Conservation (phyloP, 1,140 invertebrate species). For the Teleopsis dalmanni region DNA sequence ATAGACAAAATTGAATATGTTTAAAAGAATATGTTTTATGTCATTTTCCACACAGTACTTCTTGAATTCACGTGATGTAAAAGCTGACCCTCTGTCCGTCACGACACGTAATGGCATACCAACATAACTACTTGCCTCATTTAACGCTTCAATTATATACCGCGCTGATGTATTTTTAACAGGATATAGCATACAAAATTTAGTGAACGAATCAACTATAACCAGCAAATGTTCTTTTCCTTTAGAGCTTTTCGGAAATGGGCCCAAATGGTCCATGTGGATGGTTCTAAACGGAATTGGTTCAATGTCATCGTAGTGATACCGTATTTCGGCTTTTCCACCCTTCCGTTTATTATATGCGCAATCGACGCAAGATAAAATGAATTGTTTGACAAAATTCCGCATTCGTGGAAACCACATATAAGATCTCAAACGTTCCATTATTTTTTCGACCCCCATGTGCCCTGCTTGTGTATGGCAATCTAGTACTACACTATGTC, state of each 20-base stretch:
- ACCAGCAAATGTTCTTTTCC: constrained; percentile 11
- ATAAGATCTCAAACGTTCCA: neutral
- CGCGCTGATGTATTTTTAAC: neutral
- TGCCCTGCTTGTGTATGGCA: constrained; percentile 1
- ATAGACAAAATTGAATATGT: neutral
- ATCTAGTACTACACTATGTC: neutral
- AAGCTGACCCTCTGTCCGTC: constrained; percentile 22
- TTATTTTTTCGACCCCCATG: neutral
- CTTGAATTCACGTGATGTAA: constrained; percentile 24
- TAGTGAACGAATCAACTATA: constrained; percentile 13
- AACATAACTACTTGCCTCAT: neutral
- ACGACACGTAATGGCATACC: constrained; percentile 24
- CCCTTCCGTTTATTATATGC: neutral
- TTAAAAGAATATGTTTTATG: constrained; percentile 27
- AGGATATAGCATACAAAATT: neutral
- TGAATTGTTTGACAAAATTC: neutral
- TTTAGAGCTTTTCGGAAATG: constrained; percentile 16
- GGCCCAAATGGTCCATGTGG: constrained; percentile 30
- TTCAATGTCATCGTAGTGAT: neutral
- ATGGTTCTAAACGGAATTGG: constrained; percentile 3
- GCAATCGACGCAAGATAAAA: neutral
- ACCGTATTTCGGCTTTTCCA: neutral
- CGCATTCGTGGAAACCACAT: constrained; percentile 7
- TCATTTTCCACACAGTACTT: constrained; percentile 18
- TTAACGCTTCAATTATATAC: constrained; percentile 8